These are phyloP conservation scores for Cyprinodon tularosa DNA, from an alignment of 2,113 vertebrate genomes.

Conservation along the genomic window DNA sequence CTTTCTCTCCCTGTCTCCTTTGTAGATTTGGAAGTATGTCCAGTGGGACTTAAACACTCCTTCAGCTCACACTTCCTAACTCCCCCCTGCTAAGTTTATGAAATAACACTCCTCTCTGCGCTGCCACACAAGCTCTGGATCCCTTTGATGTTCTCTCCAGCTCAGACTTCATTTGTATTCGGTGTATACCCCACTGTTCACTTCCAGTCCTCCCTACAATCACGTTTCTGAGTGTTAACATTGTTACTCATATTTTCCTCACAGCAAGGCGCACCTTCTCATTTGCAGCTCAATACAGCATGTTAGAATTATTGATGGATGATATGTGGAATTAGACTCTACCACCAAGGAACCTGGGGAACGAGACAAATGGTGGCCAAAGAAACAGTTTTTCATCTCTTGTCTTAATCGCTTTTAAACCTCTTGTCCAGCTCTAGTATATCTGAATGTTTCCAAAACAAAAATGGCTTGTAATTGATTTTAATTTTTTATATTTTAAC, in stretches of 20 bases:
- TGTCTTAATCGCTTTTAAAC: background rate
- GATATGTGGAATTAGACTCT: constrained; percentile 48
- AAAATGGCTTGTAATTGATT: no score
- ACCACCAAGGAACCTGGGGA: constrained; percentile 20
- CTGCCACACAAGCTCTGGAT: constrained; percentile 8
- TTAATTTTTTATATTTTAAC: no score
- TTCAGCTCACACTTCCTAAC: constrained; percentile 24
- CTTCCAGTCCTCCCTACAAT: constrained; percentile 33
- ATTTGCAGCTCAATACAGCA: constrained; percentile 35
- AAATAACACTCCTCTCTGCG: constrained; percentile 48
- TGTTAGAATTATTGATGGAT: constrained; percentile 32
- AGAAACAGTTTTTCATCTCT: constrained; percentile 3
- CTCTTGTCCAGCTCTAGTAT: no score
- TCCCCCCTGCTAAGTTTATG: constrained; percentile 46
- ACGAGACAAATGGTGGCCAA: background rate
- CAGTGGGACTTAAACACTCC: constrained; percentile 34
- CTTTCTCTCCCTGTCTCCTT: constrained; percentile 28
- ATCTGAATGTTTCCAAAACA: no score
- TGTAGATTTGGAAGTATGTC: constrained; percentile 22
- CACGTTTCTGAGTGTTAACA: constrained; percentile 50
- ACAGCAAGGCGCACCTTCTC: constrained; percentile 42
- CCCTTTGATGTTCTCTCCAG: constrained; percentile 56
- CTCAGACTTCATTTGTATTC: constrained; percentile 62
- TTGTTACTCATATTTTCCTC: constrained; percentile 59
- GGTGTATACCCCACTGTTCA: constrained; percentile 26